A percentile compares a stretch with the other conserved stretches of the same genome.
These are phyloP conservation scores for Ophion slaviceki DNA, from an alignment of 2,888 invertebrate species.

Conservation along the genomic window DNA sequence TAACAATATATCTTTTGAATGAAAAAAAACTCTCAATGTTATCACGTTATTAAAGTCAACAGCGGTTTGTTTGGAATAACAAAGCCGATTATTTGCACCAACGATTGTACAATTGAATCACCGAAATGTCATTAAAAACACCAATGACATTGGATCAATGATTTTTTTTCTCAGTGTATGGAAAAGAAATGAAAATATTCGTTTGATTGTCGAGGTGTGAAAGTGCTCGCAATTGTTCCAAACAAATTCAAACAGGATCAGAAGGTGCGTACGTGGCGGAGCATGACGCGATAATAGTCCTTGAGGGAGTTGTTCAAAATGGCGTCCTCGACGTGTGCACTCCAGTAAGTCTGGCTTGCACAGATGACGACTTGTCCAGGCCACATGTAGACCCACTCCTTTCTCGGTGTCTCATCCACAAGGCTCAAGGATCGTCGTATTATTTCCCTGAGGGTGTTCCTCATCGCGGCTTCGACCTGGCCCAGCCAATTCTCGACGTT, in stretches of 20 bases:
- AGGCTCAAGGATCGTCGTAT: constrained; percentile 84
- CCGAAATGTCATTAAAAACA: too few relatives aligned
- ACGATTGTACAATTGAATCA: too few relatives aligned
- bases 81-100: too few relatives aligned
- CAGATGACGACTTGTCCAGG: constrained; percentile 93
- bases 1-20: too few relatives aligned
- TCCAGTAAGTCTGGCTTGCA: constrained; percentile 91
- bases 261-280: constrained; percentile 84
- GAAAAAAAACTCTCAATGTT: too few relatives aligned
- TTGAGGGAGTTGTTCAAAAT: constrained; percentile 85
- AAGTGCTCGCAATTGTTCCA: too few relatives aligned
- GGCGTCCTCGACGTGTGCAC: constrained; percentile 88
- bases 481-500: constrained; percentile 92
- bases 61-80: too few relatives aligned
- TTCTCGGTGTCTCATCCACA: constrained; percentile 83
- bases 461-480: constrained; percentile 89
- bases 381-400: constrained; percentile 90
- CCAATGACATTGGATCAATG: too few relatives aligned
- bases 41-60: too few relatives aligned
- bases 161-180: too few relatives aligned
- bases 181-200: too few relatives aligned
- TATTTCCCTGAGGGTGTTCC: constrained; percentile 83
- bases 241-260: background rate
- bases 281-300: constrained; percentile 85
- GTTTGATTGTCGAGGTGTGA: too few relatives aligned